Base-by-base conservation (phyloP, 2,888 invertebrate species). In the Toxonevra muliebris region DNA sequence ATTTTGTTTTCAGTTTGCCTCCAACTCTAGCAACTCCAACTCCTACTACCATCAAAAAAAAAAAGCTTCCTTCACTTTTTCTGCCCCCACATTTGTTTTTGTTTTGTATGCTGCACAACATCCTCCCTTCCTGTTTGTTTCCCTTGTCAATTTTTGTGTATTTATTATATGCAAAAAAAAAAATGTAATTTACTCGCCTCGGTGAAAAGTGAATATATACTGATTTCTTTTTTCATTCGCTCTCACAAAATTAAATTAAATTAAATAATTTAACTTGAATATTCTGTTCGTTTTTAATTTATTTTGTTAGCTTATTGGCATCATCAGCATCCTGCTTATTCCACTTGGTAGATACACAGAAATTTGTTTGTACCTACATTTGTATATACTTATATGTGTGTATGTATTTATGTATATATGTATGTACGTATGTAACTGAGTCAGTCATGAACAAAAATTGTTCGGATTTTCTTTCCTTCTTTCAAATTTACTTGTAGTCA, bases 321-420 rank as follows among this genome's bases (percentile, higher is more conserved):
- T 20, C 15, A 41, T 30, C 9, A 40, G n/a, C 7, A 13, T 40
- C 45, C 30, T 30, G 1, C 30, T 52, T 41, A 30, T 55, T 54
- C 30, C 30, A 7, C 30, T 4, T 65, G 52, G 58, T 58, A 53
- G 50, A 59, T 52, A 65, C 10, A 9, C 15, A 15, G 52, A 65
- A 65, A 4, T 65, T 59, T 58, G 58, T 59, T 65, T 65, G 52
- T 58, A 65, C 58, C 42, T 58, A 65, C 58, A 65, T 65, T 58
- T 65, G 65, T 65, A 65, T 52, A 65, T 65, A 42, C 59, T 52
- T 15, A 19, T 53, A 17, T 53, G 19, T 53, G 11, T 53, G 10
- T 53, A 19, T 10, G 19, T 53, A 19, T 53, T 1, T 53, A 12
- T 48, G 8, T 48, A 48, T 2, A 8, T 48, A 48, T 2, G 7